Conservation (phyloP, 2,797 vertebrate species). For the Apogon hyalosoma region DNA sequence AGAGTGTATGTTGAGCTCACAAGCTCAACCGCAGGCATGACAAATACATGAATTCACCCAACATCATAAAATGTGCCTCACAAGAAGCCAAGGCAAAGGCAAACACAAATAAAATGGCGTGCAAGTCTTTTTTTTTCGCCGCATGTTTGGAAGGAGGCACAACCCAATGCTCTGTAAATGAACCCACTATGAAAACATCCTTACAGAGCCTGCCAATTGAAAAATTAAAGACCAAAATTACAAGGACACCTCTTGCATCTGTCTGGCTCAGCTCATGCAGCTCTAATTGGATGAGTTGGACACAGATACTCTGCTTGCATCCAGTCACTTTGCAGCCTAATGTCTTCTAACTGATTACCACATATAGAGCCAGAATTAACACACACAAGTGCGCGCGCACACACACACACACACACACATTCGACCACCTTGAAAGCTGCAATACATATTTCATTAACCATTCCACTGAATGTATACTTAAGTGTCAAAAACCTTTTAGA, state of each 20-base stretch:
- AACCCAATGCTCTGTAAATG: constrained; percentile 57
- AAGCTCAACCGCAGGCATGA: constrained; percentile 71
- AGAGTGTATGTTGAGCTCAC: constrained; percentile 68
- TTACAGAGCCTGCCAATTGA: constrained; percentile 47
- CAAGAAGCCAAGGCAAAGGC: constrained; percentile 72
- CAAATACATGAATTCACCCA: constrained; percentile 72
- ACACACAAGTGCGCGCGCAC: background rate
- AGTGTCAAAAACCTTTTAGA: constrained; percentile 83
- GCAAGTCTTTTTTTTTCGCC: constrained; percentile 48
- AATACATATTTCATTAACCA: constrained; percentile 62
- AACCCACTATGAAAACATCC: constrained; percentile 71
- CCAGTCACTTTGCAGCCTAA: constrained; percentile 25
- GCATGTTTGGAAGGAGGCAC: constrained; percentile 42
- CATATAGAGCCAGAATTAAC: constrained; percentile 27
- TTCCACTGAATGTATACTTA: constrained; percentile 67
- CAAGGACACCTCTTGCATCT: constrained; percentile 67
- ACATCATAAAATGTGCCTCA: constrained; percentile 73
- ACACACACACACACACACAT: constrained; percentile 1
- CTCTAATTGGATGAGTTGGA: constrained; percentile 34
- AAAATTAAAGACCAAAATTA: constrained; percentile 61
- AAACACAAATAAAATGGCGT: constrained; percentile 80
- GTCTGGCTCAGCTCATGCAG: constrained; percentile 44
- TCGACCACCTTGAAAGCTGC: constrained; percentile 24
- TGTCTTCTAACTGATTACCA: constrained; percentile 53
- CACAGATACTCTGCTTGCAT: constrained; percentile 36